These are phyloP conservation scores for Spermophilus dauricus DNA, from an alignment of 2,113 vertebrate species.

Conservation along the genomic window DNA sequence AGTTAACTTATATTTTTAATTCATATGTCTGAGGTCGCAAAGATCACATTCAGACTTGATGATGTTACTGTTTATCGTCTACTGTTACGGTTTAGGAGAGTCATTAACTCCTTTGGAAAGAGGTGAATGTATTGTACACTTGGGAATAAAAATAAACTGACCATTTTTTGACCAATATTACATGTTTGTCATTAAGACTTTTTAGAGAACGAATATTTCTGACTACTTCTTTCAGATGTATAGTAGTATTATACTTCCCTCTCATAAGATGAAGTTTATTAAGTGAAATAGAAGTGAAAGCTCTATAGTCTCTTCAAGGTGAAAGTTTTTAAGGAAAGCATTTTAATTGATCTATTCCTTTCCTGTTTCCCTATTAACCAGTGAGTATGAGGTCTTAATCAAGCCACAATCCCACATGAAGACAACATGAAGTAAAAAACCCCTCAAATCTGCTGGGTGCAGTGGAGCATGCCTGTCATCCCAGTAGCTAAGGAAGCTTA, in stretches of 20 bases:
- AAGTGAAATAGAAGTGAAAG: neutral
- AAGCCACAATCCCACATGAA: neutral
- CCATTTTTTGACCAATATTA: neutral
- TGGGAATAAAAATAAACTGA: slow-evolving; percentile 5
- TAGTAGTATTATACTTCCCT: neutral
- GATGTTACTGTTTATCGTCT: neutral
- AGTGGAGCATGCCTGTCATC: too few relatives aligned
- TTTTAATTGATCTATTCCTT: neutral
- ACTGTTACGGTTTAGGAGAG: neutral
- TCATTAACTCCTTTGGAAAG: neutral
- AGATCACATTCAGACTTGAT: neutral
- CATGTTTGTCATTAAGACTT: neutral
- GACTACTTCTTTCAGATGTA: neutral
- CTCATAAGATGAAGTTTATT: neutral
- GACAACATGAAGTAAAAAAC: neutral
- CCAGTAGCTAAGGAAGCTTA: too few relatives aligned
- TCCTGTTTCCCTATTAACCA: neutral
- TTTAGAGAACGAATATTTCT: neutral
- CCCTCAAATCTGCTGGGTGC: too few relatives aligned
- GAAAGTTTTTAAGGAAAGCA: neutral
- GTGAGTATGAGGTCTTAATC: neutral
- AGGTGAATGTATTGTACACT: neutral
- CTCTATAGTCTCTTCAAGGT: neutral
- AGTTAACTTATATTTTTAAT: neutral
- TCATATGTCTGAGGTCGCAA: neutral